A percentile compares a stretch with the other conserved stretches of the same genome.
Conservation (phyloP, 2,113 vertebrate genomes). For the Hemiprocne comata region DNA sequence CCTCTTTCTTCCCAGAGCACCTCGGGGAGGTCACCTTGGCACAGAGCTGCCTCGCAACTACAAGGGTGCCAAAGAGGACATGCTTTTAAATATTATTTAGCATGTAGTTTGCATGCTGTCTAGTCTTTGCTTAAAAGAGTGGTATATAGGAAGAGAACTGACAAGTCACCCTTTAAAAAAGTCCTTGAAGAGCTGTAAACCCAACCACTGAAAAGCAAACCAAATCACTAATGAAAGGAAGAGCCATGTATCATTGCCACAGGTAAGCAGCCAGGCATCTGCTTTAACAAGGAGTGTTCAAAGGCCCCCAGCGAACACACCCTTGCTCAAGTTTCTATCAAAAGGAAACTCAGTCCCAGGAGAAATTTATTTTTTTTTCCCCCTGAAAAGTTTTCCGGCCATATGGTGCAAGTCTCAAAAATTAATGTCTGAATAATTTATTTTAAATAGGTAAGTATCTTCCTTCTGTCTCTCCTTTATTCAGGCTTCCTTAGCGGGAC, state of each 20-base stretch:
- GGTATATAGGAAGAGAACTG: background rate
- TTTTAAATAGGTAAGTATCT: constrained; percentile 42
- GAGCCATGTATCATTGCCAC: background rate
- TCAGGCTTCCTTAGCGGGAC: background rate
- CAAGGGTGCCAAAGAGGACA: background rate
- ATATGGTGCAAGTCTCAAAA: constrained; percentile 23
- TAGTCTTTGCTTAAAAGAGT: background rate
- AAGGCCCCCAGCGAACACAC: background rate
- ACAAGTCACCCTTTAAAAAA: background rate
- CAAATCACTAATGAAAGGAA: background rate
- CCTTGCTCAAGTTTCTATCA: constrained; percentile 3
- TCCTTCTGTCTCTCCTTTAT: constrained; percentile 1
- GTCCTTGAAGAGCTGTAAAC: background rate
- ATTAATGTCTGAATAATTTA: constrained; percentile 1
- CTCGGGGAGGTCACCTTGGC: background rate
- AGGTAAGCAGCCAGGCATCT: constrained; percentile 36
- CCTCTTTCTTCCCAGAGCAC: background rate
- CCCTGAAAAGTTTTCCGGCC: background rate
- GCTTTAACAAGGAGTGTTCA: background rate
- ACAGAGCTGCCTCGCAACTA: background rate
- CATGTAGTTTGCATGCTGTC: constrained; percentile 6
- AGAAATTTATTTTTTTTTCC: background rate
- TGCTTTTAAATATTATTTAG: background rate
- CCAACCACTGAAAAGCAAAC: background rate
- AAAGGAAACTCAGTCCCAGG: background rate